Evolutionary conservation across 2,888 invertebrate species (phyloP).

Genomic region (Cryptus viduatorius): DNA sequence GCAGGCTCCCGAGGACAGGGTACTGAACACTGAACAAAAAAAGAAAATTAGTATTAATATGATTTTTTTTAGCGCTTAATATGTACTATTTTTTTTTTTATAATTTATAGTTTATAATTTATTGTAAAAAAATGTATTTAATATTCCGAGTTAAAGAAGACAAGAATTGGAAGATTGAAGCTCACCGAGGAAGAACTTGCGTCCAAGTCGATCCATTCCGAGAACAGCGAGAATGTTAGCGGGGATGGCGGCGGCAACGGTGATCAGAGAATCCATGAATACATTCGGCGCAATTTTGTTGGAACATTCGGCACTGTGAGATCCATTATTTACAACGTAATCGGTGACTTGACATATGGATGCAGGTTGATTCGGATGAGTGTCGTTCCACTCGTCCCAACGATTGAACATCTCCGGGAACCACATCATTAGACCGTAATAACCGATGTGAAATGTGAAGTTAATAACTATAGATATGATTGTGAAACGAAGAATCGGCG

Average conservation of each 20-base stretch:
- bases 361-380: constrained; percentile 87
- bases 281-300: constrained; percentile 92
- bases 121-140: no score
- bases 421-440: constrained; percentile 99
- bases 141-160: not conserved
- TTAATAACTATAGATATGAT: constrained; percentile 94
- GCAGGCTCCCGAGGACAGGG: constrained; percentile 93
- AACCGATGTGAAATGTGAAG: constrained; percentile 97
- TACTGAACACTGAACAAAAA: constrained; percentile 90
- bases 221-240: constrained; percentile 93
- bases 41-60: constrained; percentile 5
- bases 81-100: not conserved
- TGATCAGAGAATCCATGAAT: constrained; percentile 94
- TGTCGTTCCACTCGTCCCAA: constrained; percentile 92
- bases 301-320: constrained; percentile 88
- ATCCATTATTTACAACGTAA: constrained; percentile 90
- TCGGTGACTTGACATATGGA: constrained; percentile 92
- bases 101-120: no score
- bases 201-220: constrained; percentile 94
- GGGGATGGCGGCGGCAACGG: constrained; percentile 94
- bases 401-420: constrained; percentile 97
- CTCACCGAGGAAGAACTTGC: constrained; percentile 93
- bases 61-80: not conserved
- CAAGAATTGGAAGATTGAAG: not conserved
- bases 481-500: constrained; percentile 93